Evolutionary conservation across 2,113 vertebrate species (phyloP).

Genomic region (Campylomormyrus tamandua): DNA sequence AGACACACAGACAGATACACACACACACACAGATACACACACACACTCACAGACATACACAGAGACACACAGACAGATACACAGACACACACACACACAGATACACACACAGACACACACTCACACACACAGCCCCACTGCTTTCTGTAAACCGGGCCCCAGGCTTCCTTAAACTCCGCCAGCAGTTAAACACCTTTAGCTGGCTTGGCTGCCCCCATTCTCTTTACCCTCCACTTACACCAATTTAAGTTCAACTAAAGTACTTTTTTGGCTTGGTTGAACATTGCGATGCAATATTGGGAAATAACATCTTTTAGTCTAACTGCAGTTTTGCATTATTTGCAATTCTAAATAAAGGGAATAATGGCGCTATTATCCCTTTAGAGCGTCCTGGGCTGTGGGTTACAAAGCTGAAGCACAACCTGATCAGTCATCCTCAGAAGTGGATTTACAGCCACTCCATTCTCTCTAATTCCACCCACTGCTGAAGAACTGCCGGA

Average conservation of each 20-base stretch:
- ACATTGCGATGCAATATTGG: not conserved
- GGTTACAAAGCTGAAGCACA: not conserved
- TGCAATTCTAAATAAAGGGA: not conserved
- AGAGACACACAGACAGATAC: not conserved
- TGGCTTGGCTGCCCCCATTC: not conserved
- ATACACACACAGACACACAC: too few species aligned
- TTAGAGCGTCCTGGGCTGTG: not conserved
- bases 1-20: too few species aligned
- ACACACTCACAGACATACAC: not conserved
- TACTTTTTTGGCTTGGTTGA: not conserved
- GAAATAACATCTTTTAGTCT: not conserved
- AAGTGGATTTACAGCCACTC: slow-evolving; percentile 3
- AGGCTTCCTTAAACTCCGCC: not conserved
- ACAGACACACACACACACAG: too few species aligned
- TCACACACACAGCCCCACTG: not conserved
- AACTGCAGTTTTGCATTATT: not conserved
- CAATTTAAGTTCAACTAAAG: not conserved
- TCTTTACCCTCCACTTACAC: not conserved
- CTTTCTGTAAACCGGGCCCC: not conserved
- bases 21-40: not conserved
- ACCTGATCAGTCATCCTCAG: not conserved
- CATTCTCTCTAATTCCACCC: not conserved
- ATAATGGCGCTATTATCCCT: not conserved
- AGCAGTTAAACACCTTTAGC: not conserved
- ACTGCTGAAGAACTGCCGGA: not conserved